Base-by-base conservation (phyloP, 2,888 invertebrate species). In the Galerucella nymphaeae region DNA sequence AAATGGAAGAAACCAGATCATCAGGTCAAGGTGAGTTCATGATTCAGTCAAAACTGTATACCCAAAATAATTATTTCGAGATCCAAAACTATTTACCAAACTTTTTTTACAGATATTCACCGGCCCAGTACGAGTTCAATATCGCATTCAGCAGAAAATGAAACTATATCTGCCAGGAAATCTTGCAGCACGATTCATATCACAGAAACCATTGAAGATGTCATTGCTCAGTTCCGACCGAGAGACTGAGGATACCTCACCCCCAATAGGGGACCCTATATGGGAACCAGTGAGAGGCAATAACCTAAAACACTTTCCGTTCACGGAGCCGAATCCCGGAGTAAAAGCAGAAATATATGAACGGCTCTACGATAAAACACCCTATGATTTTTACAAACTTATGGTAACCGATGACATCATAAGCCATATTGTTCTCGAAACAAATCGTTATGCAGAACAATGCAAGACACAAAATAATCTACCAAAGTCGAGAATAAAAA, bases 401-500 rank as follows among this genome's bases (percentile, higher is more conserved):
- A 42, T 42, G 42, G 42, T 42, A 42, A 10, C 42, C 42, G 11
- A 42, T 42, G 42, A 42, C 42, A 42, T 42, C 10, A 42, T 42
- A 42, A 42, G 42, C 42, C 42, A 42, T 42, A 42, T 13, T 45
- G 45, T 45, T 45, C 14, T 45, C 13, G 50, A 50, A 50, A 50
- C 50, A 50, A 50, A 50, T 50, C 50, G 50, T n/a, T 50, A 16
- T 50, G 50, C n/a, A 14, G n/a, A 50, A 50, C 50, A 50, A 50
- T 50, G 50, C 64, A 71, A 67, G 63, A 45, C 61, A 72, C 41
- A 62, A 50, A 69, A 61, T 30, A 65, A 57, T 55, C 20, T 71
- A 63, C 57, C 55, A 73, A 70, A 70, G 62, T 70, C 69, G 11
- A 65, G 16, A 62, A 55, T 66, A 53, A 66, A 66, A 66, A n/a